Conservation (phyloP, 2,113 vertebrate species). For the Galbula dea region DNA sequence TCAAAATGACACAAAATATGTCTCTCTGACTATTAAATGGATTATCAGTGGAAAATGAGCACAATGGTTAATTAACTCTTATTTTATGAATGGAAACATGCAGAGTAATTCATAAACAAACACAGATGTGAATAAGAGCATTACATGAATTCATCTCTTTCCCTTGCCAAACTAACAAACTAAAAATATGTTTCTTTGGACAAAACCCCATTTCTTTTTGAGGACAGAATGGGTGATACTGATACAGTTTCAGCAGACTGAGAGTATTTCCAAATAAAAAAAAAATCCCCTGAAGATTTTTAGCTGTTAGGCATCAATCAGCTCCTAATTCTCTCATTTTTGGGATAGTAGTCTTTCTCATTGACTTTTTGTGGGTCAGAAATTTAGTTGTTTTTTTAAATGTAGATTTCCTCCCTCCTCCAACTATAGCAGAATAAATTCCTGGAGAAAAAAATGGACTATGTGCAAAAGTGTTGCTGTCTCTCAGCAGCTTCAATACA, state of each 20-base stretch:
- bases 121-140: constrained; percentile 2
- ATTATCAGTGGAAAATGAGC: background rate
- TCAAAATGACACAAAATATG: background rate
- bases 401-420: background rate
- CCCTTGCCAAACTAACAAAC: constrained; percentile 1
- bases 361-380: background rate
- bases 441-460: background rate
- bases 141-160: background rate
- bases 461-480: background rate
- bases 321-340: background rate
- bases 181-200: constrained; percentile 24
- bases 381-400: background rate
- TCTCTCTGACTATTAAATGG: background rate
- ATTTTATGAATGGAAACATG: constrained; percentile 11
- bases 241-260: background rate
- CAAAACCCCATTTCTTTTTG: constrained; percentile 2
- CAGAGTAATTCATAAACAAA: constrained; percentile 33
- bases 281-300: background rate
- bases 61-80: background rate
- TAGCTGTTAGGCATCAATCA: background rate
- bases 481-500: background rate
- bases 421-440: background rate
- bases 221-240: background rate
- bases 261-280: background rate
- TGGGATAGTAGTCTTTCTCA: background rate